Evolutionary conservation across 1,140 invertebrate genomes (phyloP), one percentile per base, ranked within the genome.

Genomic region (Olivierus martensii): DNA sequence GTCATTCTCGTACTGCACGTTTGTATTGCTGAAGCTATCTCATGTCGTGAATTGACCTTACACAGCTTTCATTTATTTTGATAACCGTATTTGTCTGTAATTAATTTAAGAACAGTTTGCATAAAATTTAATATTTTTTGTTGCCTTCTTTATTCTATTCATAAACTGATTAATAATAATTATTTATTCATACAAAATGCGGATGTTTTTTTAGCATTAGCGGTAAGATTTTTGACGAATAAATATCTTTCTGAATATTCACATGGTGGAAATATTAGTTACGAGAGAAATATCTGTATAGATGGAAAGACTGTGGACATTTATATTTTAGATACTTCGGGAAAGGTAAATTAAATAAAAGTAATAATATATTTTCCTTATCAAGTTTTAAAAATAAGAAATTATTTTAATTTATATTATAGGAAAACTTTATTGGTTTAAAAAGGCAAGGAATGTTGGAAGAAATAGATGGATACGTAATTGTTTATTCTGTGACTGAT

Each of bases 241-340:
- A 52, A 52, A 22, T 52, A 39, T 17, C 45, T 52, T 11, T 44
- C 43, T n/a, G 51, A 52, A 41, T 52, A 52, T 19, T 38, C 28
- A 6, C 44, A 34, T 39, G 17, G 51, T 3, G 21, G 37, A 5
- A 15, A 37, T 46, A 3, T 12, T n/a, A 34, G 19, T 21, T 52
- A 52, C 14, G 51, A 52, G 19, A 46, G 51, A 46, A 28, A 35
- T 14, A 35, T 52, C 34, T 19, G 17, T 6, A 17, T 52, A n/a
- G 36, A 52, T 17, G 44, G 46, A 15, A 52, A 38, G 17, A 28
- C 28, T 4, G n/a, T 15, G 4, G 15, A 28, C 2, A 4, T 52
- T 12, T 7, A 21, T 14, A 12, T 52, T 18, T 37, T 39, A 2
- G 51, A 52, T 52, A 46, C 51, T 2, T 36, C 51, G 14, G 51